A percentile compares a stretch with the other conserved stretches of the same genome.
These are phyloP conservation scores for Melanostigma gelatinosum DNA, from an alignment of 2,113 vertebrate genomes.

Conservation along the genomic window DNA sequence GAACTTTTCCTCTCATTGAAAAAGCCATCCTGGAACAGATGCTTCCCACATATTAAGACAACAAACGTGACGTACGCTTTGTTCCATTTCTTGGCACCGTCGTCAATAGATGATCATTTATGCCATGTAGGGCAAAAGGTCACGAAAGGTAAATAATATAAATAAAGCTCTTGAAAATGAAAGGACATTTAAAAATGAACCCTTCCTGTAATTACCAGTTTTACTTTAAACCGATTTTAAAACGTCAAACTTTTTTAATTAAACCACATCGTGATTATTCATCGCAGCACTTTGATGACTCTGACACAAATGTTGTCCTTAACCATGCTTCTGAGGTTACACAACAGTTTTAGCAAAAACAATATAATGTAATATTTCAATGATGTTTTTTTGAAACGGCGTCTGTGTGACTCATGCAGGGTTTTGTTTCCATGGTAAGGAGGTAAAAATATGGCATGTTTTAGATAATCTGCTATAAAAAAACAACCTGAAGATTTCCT, in stretches of 20 bases:
- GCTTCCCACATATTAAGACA: slow-evolving; percentile 55
- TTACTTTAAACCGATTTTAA: neutral
- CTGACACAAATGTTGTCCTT: neutral
- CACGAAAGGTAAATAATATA: neutral
- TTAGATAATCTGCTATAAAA: neutral
- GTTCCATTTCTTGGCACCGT: slow-evolving; percentile 33
- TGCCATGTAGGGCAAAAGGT: slow-evolving; percentile 26
- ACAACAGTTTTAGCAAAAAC: neutral
- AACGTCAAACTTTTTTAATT: neutral
- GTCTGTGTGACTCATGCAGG: neutral
- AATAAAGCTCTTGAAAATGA: neutral
- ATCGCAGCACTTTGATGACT: neutral
- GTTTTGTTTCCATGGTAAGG: neutral
- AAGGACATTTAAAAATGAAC: neutral
- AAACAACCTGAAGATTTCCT: neutral
- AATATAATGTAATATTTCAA: neutral
- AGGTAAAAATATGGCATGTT: neutral
- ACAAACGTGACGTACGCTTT: slow-evolving; percentile 33
- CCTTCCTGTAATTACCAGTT: neutral
- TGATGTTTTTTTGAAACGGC: neutral
- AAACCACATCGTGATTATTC: neutral
- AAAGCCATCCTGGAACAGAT: slow-evolving; percentile 58
- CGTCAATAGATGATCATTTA: neutral
- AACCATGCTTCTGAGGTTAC: neutral
- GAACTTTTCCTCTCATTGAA: slow-evolving; percentile 76